Conservation (phyloP, 2,113 vertebrate species). For the Amblyornis subalaris region DNA sequence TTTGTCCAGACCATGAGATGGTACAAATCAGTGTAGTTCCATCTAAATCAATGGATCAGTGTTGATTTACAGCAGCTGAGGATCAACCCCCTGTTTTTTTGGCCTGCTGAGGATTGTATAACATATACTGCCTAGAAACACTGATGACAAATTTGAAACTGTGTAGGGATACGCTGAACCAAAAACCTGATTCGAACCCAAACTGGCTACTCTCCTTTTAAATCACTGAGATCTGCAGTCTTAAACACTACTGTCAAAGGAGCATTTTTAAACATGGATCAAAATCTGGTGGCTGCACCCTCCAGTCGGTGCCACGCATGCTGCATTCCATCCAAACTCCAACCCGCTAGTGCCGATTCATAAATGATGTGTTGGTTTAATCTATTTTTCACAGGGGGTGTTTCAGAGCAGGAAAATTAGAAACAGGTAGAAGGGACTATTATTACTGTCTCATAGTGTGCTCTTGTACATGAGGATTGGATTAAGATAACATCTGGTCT, state of each 20-base stretch:
- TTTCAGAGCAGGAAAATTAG: conserved; percentile 78
- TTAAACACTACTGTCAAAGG: conserved; percentile 64
- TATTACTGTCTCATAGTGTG: conserved; percentile 77
- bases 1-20: conserved; percentile 57
- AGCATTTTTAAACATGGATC: conserved; percentile 62
- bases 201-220: conserved; percentile 64
- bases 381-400: conserved; percentile 82
- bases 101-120: conserved; percentile 54
- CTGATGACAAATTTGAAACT: conserved; percentile 65
- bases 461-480: conserved; percentile 81
- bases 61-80: conserved; percentile 65
- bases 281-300: conserved; percentile 50
- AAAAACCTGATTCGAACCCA: conserved; percentile 59
- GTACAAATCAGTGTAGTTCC: conserved; percentile 61
- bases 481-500: conserved; percentile 86
- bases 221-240: conserved; percentile 57
- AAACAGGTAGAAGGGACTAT: conserved; percentile 80
- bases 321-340: conserved; percentile 61
- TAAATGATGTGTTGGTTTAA: conserved; percentile 80
- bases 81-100: conserved; percentile 22
- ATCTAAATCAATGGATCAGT: conserved; percentile 62
- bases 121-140: conserved; percentile 27
- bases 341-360: conserved; percentile 57
- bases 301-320: conserved; percentile 15
- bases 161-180: conserved; percentile 46